These are phyloP conservation scores for Rhinichthys osculus DNA, from an alignment of 2,797 vertebrate species.

Conservation along the genomic window DNA sequence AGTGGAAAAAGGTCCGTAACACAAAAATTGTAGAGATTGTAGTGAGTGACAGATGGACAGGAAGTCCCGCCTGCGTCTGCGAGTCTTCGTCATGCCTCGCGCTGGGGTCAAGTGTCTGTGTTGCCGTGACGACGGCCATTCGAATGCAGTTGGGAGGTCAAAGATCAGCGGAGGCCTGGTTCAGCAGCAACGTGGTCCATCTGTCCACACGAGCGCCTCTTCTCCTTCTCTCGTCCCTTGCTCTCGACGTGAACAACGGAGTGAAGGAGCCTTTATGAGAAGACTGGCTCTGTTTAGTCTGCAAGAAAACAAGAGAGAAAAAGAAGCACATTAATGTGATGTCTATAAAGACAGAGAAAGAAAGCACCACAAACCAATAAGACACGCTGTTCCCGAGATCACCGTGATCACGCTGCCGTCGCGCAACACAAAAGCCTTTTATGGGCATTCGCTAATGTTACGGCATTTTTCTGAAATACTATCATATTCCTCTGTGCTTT, in stretches of 20 bases:
- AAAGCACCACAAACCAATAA: constrained; percentile 46
- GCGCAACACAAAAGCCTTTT: constrained; percentile 40
- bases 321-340: constrained; percentile 38
- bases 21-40: constrained; percentile 46
- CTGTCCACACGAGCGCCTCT: constrained; percentile 70
- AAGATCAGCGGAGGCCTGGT: constrained; percentile 57
- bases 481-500: constrained; percentile 26
- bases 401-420: constrained; percentile 1
- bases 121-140: constrained; percentile 73
- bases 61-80: constrained; percentile 50
- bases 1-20: constrained; percentile 63
- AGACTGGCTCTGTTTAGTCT: constrained; percentile 74
- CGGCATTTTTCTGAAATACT: constrained; percentile 21
- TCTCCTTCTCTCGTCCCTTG: constrained; percentile 65
- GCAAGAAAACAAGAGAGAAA: constrained; percentile 58
- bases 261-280: constrained; percentile 9
- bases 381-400: constrained; percentile 35
- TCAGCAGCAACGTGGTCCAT: constrained; percentile 71
- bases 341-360: constrained; percentile 44
- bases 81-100: constrained; percentile 66
- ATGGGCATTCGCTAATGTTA: constrained; percentile 24
- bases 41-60: constrained; percentile 50
- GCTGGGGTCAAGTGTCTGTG: constrained; percentile 74
- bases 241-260: constrained; percentile 45
- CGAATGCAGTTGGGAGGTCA: constrained; percentile 62